phyloP scores from a whole-genome alignment of 2,797 vertebrate species.

The Semotilus atromaculatus region DNA sequence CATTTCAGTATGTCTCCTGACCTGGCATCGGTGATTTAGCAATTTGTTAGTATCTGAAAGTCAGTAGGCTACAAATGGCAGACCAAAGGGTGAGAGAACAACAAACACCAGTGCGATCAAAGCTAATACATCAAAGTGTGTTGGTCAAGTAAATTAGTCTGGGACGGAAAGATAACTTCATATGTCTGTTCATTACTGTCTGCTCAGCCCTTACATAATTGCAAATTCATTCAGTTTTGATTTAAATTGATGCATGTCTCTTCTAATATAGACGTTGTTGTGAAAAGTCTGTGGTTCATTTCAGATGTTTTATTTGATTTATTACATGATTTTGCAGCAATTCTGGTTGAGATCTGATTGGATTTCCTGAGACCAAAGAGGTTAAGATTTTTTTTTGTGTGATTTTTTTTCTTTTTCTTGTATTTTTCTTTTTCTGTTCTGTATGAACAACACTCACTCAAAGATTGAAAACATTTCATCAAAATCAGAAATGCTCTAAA shows the following conservation, averaged over 20 bases:
- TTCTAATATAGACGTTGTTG: background rate
- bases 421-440: no score
- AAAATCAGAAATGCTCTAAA: background rate
- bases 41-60: slow-evolving; percentile 60
- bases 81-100: slow-evolving; percentile 61
- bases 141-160: slow-evolving; percentile 60
- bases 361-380: background rate
- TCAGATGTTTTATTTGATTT: background rate
- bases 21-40: slow-evolving; percentile 53
- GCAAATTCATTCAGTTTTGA: slow-evolving; percentile 45
- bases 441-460: background rate
- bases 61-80: slow-evolving; percentile 58
- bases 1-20: slow-evolving; percentile 52
- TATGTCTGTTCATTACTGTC: slow-evolving; percentile 56
- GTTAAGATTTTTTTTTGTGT: no score
- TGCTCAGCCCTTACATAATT: slow-evolving; percentile 54
- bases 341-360: background rate
- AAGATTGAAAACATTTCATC: background rate
- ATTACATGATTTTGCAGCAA: background rate
- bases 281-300: background rate
- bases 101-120: slow-evolving; percentile 61
- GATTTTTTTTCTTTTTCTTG: no score
- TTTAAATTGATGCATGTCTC: slow-evolving; percentile 12
- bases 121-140: slow-evolving; percentile 64
- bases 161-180: slow-evolving; percentile 59